Base-by-base conservation (phyloP, 1,140 invertebrate genomes). In the Whitmania pigra region DNA sequence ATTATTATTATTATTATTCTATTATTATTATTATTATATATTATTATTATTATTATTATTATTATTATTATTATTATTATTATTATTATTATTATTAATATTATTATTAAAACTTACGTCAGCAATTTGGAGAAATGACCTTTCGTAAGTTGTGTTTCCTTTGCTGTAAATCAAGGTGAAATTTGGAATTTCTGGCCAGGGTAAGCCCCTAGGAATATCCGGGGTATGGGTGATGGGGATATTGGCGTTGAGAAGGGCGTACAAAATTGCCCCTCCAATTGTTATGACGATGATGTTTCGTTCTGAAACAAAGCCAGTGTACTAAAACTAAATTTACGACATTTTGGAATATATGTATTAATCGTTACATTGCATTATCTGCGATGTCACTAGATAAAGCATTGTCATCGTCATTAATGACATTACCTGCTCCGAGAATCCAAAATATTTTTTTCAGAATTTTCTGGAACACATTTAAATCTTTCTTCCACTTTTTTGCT, bases 381-480 rank as follows among this genome's bases (percentile, higher is more conserved):
- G 31, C 2, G 31, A 36, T 36, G 31, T 36, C n/a, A n/a, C n/a
- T n/a, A n/a, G n/a, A n/a, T n/a, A n/a, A n/a, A n/a, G n/a, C n/a
- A n/a, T n/a, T 36, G 31, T 6, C 31, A 36, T 2, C 31, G 31
- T 36, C 31, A 36, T 36, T 36, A 36, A 36, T 36, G 31, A 6
- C 2, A 49, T 49, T 49, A 73, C 72, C 72, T 73, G 69, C 69
- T 25, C 73, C 73, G 31, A 71, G 43, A 11, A 73, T 60, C 73
- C 73, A 73, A 36, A 71, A 55, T 18, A 71, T 18, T 49, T 66
- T 57, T 20, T 60, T 36, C 36, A 43, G 13, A 53, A 73, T 71
- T 68, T 71, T 57, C 17, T 54, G 53, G 53, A 40, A 20, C 25
- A 43, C 55, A 9, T 49, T 70, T 17, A 49, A n/a, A 15, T 54